These are phyloP conservation scores for Naja naja DNA, from an alignment of 2,113 vertebrate genomes.

Conservation along the genomic window DNA sequence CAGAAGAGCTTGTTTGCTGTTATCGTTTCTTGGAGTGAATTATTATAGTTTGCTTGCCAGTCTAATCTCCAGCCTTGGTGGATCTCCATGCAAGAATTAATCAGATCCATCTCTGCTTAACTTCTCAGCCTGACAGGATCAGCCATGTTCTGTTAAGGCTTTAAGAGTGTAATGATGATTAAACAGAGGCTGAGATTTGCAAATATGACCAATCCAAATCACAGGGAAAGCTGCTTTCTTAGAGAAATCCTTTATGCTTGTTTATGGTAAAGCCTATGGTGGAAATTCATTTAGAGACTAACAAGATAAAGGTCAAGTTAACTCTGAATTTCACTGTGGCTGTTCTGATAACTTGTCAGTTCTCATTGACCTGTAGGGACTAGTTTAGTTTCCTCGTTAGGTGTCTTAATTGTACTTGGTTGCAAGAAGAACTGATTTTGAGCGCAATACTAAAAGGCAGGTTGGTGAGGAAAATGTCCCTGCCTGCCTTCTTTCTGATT, in stretches of 20 bases:
- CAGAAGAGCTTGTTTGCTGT: background rate
- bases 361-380: constrained; percentile 51
- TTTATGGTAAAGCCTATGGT: constrained; percentile 48
- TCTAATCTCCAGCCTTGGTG: background rate
- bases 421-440: constrained; percentile 36
- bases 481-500: constrained; percentile 35
- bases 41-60: background rate
- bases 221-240: constrained; percentile 23
- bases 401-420: constrained; percentile 38
- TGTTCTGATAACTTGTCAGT: constrained; percentile 50
- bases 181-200: background rate
- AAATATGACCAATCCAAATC: background rate
- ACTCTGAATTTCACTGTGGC: constrained; percentile 56
- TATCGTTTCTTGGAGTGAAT: background rate
- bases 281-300: constrained; percentile 24
- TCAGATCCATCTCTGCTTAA: background rate
- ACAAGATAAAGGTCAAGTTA: constrained; percentile 62
- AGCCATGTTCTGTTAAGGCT: background rate
- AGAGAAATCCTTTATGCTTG: constrained; percentile 57
- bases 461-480: background rate
- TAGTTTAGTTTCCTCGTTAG: constrained; percentile 50
- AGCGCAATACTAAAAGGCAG: background rate
- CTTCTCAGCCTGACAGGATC: background rate
- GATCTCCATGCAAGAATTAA: background rate
- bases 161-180: background rate